Conservation (phyloP, 2,113 vertebrate species). For the Xerus inauris region DNA sequence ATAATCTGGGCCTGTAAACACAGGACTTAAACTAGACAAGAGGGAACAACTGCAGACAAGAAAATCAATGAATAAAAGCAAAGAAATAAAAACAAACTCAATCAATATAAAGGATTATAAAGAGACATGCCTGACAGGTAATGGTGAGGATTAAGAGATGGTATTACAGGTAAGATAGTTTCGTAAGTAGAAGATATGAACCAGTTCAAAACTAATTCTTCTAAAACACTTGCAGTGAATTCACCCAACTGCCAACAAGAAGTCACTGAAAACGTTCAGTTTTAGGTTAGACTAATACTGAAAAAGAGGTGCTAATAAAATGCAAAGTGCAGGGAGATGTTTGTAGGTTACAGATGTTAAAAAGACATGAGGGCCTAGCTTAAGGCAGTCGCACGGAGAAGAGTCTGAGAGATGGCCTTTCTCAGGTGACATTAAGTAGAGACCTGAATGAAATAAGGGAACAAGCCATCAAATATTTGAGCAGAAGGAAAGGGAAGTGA, state of each 20-base stretch:
- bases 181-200: neutral
- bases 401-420: neutral
- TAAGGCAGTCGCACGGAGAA: neutral
- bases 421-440: neutral
- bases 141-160: neutral
- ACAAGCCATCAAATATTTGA: neutral
- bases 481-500: neutral
- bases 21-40: neutral
- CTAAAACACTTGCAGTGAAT: neutral
- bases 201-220: neutral
- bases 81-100: conserved; percentile 11
- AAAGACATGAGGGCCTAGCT: neutral
- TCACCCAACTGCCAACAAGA: neutral
- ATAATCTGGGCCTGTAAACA: neutral
- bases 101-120: neutral
- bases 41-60: neutral
- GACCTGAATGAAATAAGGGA: neutral
- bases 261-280: neutral
- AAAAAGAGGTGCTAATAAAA: neutral
- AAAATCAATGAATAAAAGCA: neutral
- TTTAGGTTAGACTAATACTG: neutral
- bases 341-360: neutral
- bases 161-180: neutral
- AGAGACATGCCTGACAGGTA: neutral
- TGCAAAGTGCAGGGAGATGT: neutral